phyloP scores from a whole-genome alignment of 2,797 vertebrate genomes.

The Centroberyx gerrardi region DNA sequence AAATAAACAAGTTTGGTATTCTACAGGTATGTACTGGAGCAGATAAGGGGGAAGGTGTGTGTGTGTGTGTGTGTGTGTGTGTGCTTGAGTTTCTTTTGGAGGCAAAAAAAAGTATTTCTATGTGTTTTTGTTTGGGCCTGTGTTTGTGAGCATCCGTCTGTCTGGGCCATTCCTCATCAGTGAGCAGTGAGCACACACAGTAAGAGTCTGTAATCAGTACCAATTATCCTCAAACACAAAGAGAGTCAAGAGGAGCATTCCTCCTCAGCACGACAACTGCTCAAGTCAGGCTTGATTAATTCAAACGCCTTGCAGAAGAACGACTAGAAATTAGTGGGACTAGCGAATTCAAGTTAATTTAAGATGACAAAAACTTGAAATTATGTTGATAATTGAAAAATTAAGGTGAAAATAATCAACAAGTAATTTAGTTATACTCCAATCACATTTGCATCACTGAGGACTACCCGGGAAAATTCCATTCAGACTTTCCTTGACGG shows the following conservation, averaged over 20 bases:
- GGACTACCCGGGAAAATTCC: constrained; percentile 21
- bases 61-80: constrained; percentile 35
- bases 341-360: constrained; percentile 18
- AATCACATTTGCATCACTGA: constrained; percentile 32
- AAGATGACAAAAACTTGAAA: constrained; percentile 28
- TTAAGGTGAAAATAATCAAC: not conserved
- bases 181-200: constrained; percentile 70
- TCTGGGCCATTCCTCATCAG: constrained; percentile 71
- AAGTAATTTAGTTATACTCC: constrained; percentile 10
- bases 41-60: constrained; percentile 58
- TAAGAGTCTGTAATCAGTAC: constrained; percentile 76
- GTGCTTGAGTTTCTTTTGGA: constrained; percentile 24
- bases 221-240: constrained; percentile 79
- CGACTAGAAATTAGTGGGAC: constrained; percentile 33
- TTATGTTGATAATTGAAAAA: constrained; percentile 23
- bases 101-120: constrained; percentile 39
- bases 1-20: constrained; percentile 67
- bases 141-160: constrained; percentile 62
- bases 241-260: constrained; percentile 73
- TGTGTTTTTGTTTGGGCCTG: constrained; percentile 12
- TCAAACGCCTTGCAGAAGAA: constrained; percentile 55
- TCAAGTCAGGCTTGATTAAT: constrained; percentile 72
- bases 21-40: constrained; percentile 68
- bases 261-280: constrained; percentile 65
- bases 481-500: constrained; percentile 38